Percentiles rank a stretch among this genome's conserved stretches.
Evolutionary conservation across 2,113 vertebrate species (phyloP).

Genomic region (Diadophis punctatus): DNA sequence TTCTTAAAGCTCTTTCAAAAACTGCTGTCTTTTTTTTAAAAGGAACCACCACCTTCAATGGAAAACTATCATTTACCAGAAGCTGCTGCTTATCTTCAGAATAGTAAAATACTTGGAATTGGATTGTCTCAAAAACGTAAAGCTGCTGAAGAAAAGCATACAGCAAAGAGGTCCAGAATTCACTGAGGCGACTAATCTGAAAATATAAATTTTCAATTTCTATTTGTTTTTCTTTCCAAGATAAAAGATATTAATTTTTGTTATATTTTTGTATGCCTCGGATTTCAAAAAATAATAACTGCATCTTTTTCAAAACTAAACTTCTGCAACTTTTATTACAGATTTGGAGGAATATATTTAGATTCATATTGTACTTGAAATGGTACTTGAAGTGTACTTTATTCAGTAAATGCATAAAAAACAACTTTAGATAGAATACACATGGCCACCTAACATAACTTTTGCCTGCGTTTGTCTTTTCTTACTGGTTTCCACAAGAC

Average conservation of each 20-base stretch:
- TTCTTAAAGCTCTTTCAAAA: background rate
- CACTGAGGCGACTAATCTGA: slow-evolving; percentile 53
- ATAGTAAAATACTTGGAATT: slow-evolving; percentile 49
- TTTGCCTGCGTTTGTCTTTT: background rate
- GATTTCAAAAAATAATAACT: background rate
- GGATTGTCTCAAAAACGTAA: slow-evolving; percentile 85
- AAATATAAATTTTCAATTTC: slow-evolving; percentile 15
- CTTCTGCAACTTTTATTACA: background rate
- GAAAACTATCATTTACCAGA: slow-evolving; percentile 78
- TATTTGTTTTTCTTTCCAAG: slow-evolving; percentile 52
- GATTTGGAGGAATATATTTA: background rate
- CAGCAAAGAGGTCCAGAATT: slow-evolving; percentile 76
- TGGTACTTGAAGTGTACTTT: background rate
- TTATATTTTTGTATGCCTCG: slow-evolving; percentile 20
- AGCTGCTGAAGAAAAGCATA: slow-evolving; percentile 65
- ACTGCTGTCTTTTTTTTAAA: slow-evolving; percentile 43
- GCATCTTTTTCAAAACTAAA: background rate
- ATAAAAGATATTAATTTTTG: slow-evolving; percentile 37
- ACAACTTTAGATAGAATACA: background rate
- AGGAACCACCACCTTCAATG: slow-evolving; percentile 80
- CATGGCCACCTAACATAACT: background rate
- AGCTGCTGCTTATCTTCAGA: slow-evolving; percentile 54
- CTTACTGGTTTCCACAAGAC: background rate
- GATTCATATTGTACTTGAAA: background rate
- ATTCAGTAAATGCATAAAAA: background rate